phyloP scores from a whole-genome alignment of 1,140 invertebrate genomes.

The Sweltsa coloradensis region DNA sequence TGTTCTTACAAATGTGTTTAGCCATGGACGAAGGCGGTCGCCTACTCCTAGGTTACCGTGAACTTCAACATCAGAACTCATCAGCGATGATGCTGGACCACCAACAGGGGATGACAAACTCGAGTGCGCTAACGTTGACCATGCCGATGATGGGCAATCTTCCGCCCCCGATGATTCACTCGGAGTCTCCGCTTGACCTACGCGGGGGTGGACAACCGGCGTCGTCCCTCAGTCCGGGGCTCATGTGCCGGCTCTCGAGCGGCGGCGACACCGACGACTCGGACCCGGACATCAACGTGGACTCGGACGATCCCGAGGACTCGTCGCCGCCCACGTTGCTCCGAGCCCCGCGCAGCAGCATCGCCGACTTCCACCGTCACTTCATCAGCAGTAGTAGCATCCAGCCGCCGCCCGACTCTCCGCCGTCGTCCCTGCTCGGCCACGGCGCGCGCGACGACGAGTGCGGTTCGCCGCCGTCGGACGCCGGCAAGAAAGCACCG shows the following conservation, averaged over 20 bases:
- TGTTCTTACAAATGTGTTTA: conserved; percentile 17
- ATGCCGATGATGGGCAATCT: neutral
- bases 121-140: neutral
- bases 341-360: neutral
- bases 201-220: neutral
- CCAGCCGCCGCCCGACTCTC: neutral
- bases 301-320: conserved; percentile 20
- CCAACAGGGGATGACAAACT: conserved; percentile 2
- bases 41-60: conserved; percentile 19
- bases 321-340: neutral
- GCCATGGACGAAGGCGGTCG: conserved; percentile 20
- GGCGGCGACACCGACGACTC: conserved; percentile 16
- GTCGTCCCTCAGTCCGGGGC: conserved; percentile 1
- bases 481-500: conserved; percentile 15
- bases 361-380: conserved; percentile 12
- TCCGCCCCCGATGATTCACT: neutral
- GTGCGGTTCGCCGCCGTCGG: neutral
- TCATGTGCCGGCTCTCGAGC: conserved; percentile 7
- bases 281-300: conserved; percentile 23
- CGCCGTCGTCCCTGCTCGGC: conserved; percentile 4
- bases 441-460: neutral
- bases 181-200: neutral
- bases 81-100: conserved; percentile 1
- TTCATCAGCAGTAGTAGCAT: neutral
- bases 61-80: neutral